Evolutionary conservation across 1,140 invertebrate genomes (phyloP), one percentile per base, ranked within the genome.

Genomic region (Zaprionus nigranus): DNA sequence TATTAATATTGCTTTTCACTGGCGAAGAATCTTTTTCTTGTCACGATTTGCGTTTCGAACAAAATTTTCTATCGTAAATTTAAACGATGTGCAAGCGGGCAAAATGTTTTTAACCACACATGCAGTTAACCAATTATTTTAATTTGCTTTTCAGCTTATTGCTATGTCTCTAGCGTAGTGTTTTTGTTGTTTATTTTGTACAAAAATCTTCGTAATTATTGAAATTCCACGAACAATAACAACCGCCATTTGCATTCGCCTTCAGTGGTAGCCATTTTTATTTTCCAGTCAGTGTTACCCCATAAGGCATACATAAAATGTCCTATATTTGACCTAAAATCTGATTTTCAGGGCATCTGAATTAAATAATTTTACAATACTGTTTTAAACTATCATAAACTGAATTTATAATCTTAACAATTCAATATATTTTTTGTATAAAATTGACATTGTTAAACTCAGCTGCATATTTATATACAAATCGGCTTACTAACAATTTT

Each of bases 161-260:
- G 69, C 68, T 60, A 73, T 51, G 51, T 71, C 72, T 75, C 70
- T 76, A 71, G 67, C 67, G 74, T 70, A 75, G 38, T 74, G 79
- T 90, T 90, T 90, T 72, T 80, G 59, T 79, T 86, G 85, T 82
- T 86, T 86, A 90, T 90, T 90, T 90, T 90, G 86, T 90, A 85
- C 78, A 92, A 87, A 92, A 88, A 91, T 83, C 87, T 84, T 91
- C 79, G 81, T 91, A 79, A 82, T 81, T 81, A 82, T 84, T 76
- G 77, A 88, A 92, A 81, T 92, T 88, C 79, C 82, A 91, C 85
- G 82, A 90, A 91, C 85, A 92, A 92, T 92, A 92, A 92, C 91
- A 92, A 92, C 83, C 82, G 86, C 83, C 81, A 84, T 85, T 84
- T 84, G 84, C 84, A 88, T 84, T 85, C 71, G 81, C 82, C 82